Percentiles rank a stretch among this genome's conserved stretches.
Conservation (phyloP, 2,888 invertebrate genomes). For the Euplexia lucipara region DNA sequence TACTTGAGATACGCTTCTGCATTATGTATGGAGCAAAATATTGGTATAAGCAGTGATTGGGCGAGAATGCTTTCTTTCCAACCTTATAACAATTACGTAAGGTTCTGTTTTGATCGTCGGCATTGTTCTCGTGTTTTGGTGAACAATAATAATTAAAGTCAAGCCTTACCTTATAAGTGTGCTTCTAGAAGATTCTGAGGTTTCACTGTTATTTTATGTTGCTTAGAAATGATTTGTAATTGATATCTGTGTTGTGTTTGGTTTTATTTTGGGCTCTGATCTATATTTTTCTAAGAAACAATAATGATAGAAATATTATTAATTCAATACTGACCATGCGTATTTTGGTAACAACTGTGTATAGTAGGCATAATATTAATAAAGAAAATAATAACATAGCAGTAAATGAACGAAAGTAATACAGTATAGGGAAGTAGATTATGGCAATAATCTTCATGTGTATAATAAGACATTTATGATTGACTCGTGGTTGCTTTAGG, state of each 20-base stretch:
- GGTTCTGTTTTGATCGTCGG: constrained; percentile 32
- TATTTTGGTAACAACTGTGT: not conserved
- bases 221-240: constrained; percentile 10
- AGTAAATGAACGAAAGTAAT: not conserved
- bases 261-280: not conserved
- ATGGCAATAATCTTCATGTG: not conserved
- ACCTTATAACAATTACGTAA: constrained; percentile 17
- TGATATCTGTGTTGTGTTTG: constrained; percentile 3
- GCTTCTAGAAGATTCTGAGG: constrained; percentile 22
- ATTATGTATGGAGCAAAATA: constrained; percentile 66
- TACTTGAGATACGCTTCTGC: constrained; percentile 58
- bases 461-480: not conserved
- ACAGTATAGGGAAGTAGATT: not conserved
- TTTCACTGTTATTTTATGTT: constrained; percentile 27
- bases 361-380: not conserved
- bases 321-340: not conserved
- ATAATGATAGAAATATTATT: not conserved
- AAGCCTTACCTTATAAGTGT: constrained; percentile 19
- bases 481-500: not conserved
- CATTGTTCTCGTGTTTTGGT: constrained; percentile 21
- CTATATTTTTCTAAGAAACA: constrained; percentile 7
- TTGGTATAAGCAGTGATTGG: constrained; percentile 59
- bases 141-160: constrained; percentile 53
- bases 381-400: not conserved
- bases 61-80: constrained; percentile 6